phyloP scores from a whole-genome alignment of 1,140 invertebrate genomes.

The Drosophila mojavensis region DNA sequence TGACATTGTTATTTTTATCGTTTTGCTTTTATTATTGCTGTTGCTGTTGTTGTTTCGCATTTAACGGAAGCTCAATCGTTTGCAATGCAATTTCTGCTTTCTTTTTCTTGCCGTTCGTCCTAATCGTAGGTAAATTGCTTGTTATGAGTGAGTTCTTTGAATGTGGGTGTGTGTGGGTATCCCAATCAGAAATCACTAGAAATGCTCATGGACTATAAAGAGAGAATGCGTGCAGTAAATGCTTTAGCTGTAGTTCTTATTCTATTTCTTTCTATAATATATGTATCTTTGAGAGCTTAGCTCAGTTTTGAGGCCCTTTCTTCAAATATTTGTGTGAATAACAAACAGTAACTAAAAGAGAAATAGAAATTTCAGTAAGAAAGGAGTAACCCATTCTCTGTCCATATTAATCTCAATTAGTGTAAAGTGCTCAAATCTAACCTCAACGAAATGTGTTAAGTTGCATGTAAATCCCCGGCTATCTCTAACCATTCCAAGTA shows the following conservation, averaged over 20 bases:
- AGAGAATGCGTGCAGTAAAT: too few species aligned
- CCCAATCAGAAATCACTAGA: too few species aligned
- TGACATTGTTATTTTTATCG: conserved; percentile 24
- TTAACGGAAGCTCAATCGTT: conserved; percentile 55
- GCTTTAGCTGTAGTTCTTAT: too few species aligned
- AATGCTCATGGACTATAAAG: too few species aligned
- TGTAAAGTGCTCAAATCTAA: not conserved
- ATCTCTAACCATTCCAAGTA: conserved; percentile 35
- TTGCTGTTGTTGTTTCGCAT: conserved; percentile 16
- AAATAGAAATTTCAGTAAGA: too few species aligned
- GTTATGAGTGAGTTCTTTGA: conserved; percentile 11
- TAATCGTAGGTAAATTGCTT: conserved; percentile 58
- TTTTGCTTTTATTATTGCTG: not conserved
- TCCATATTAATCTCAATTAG: not conserved
- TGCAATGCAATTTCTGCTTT: conserved; percentile 43
- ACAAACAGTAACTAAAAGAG: too few species aligned
- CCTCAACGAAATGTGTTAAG: conserved; percentile 7
- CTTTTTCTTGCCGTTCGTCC: not conserved
- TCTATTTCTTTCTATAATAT: too few species aligned
- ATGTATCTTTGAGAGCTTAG: not conserved
- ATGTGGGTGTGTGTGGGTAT: too few species aligned
- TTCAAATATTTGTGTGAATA: too few species aligned
- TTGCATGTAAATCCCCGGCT: conserved; percentile 6
- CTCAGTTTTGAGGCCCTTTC: too few species aligned
- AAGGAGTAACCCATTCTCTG: too few species aligned